Evolutionary conservation across 2,113 vertebrate species (phyloP).

Genomic region (Python bivittatus): DNA sequence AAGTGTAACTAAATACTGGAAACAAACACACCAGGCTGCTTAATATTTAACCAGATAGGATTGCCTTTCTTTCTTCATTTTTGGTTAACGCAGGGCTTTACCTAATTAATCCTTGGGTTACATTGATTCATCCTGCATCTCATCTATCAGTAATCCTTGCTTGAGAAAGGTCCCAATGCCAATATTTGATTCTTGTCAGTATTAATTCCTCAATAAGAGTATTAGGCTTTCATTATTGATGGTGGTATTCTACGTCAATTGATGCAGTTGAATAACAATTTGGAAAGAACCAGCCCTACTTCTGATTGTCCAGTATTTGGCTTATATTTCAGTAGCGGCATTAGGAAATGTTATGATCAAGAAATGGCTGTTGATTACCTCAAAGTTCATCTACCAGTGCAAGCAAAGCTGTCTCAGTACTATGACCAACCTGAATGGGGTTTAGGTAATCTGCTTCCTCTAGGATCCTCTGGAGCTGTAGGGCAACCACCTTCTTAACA

Average conservation of each 20-base stretch:
- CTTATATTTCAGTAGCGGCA: neutral
- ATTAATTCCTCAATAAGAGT: neutral
- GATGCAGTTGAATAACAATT: neutral
- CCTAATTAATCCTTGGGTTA: conserved; percentile 67
- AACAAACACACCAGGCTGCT: conserved; percentile 52
- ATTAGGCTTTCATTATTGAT: neutral
- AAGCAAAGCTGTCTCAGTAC: neutral
- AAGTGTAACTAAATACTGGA: conserved; percentile 60
- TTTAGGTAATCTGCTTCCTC: too few species aligned
- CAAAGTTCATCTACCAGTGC: neutral
- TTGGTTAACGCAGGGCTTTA: conserved; percentile 61
- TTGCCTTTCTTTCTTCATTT: conserved; percentile 63
- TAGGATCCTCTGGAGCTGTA: too few species aligned
- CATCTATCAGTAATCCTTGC: conserved; percentile 59
- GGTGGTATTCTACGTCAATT: neutral
- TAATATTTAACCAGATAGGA: conserved; percentile 65
- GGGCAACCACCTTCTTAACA: too few species aligned
- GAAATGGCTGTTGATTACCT: neutral
- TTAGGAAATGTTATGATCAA: neutral
- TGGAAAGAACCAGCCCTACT: too few species aligned
- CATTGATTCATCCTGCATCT: conserved; percentile 60
- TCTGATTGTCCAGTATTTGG: neutral
- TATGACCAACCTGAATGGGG: neutral
- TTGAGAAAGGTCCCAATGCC: conserved; percentile 21
- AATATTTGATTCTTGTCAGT: conserved; percentile 21